Base-by-base conservation (phyloP, 1,140 invertebrate genomes). In the Physella acuta region DNA sequence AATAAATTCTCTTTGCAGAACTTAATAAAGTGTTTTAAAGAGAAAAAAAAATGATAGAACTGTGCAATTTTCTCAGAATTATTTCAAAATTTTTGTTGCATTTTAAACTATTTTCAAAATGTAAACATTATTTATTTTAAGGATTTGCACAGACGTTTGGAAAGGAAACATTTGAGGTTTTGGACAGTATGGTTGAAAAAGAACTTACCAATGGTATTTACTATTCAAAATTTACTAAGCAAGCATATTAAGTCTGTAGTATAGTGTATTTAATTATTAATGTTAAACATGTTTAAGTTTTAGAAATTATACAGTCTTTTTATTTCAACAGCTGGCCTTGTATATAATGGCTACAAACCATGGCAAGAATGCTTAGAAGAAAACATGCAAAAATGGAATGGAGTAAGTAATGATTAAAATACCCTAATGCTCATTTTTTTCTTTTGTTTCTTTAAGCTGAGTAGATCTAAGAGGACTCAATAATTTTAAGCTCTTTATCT, bases 371-470 rank as follows among this genome's bases (percentile, higher is more conserved):
- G 59, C 28, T 28, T 61, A 36, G 59, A 61, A 11, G 59, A 61
- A 26, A 61, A 61, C 36, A 61, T 61, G 59, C 11, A 33, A 14
- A 61, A 61, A 44, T 61, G 59, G 59, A 61, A 44, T 61, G 59
- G 59, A 26, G 59, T 61, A 61, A 39, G 59, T 8, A 8, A 49
- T 14, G 11, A 49, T 49, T 11, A 14, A 49, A 49, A 14, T 14
- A 14, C 11, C 11, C n/a, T 49, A 49, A 49, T n/a, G 20, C n/a
- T 11, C 8, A 53, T 4, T 11, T 53, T 11, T 11, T 4, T 11
- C 4, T 24, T 3, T 11, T 11, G 52, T 53, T 8, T 4, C 4
- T 4, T 11, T 4, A 53, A n/a, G 4, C 4, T 8, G 20, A 4
- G 52, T 11, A 53, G 8, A 53, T 53, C 3, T 11, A n/a, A 14